These are phyloP conservation scores for Spongilla lacustris DNA, from an alignment of 37 sponge, comb jelly and placozoan species.

Conservation along the genomic window DNA sequence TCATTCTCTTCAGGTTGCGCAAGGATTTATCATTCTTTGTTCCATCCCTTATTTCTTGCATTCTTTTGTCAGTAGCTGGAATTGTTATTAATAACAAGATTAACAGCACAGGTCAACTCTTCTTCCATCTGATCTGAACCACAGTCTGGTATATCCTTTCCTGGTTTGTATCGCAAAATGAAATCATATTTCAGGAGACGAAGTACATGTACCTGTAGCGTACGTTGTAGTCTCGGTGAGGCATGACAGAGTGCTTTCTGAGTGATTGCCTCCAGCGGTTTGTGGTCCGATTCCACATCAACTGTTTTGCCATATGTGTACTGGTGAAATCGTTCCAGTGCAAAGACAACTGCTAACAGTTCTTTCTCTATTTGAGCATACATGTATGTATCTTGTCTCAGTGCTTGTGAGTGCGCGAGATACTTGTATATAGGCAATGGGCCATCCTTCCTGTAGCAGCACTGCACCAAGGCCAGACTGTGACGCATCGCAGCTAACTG, in stretches of 20 bases:
- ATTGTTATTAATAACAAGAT: slow-evolving; percentile 2
- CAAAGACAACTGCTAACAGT: slow-evolving; percentile 22
- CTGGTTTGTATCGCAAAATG: slow-evolving; percentile 10
- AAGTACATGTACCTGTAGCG: no score
- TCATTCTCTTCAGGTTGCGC: background rate
- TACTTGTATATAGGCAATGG: slow-evolving; percentile 35
- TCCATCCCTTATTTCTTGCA: slow-evolving; percentile 1
- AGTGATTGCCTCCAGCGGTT: slow-evolving; percentile 28
- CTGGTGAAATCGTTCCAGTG: slow-evolving; percentile 24
- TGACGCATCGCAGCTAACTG: slow-evolving; percentile 48
- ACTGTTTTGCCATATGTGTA: slow-evolving; percentile 27
- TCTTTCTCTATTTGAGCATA: slow-evolving; percentile 35
- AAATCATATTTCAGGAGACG: slow-evolving; percentile 22
- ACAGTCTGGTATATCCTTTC: background rate
- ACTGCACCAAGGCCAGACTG: slow-evolving; percentile 31
- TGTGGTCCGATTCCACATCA: slow-evolving; percentile 50
- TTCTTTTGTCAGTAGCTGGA: background rate
- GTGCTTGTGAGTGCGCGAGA: slow-evolving; percentile 26
- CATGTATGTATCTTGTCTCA: slow-evolving; percentile 20
- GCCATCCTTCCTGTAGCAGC: slow-evolving; percentile 27
- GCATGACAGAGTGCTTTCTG: slow-evolving; percentile 31
- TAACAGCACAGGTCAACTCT: background rate
- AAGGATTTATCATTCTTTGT: slow-evolving; percentile 1
- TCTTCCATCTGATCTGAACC: background rate
- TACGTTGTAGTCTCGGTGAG: slow-evolving; percentile 34